Evolutionary conservation across 1,140 invertebrate species (phyloP), one percentile per base, ranked within the genome.

Genomic region (Drosophila baimaii): DNA sequence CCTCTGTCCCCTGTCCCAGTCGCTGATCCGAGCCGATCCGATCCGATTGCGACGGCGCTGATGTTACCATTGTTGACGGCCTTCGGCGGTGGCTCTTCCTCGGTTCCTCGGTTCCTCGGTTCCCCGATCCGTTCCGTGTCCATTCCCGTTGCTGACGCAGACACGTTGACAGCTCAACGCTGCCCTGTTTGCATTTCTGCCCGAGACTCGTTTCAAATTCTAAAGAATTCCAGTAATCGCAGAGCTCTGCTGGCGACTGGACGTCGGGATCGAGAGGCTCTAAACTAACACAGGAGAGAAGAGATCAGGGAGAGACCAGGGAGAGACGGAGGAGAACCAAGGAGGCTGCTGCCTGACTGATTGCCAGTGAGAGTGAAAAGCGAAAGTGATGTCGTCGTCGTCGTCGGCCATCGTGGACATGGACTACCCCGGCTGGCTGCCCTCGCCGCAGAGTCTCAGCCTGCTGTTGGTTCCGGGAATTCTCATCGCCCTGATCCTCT

Each of bases 181-280:
- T 64, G 47, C 37, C 37, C 47, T 57, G 76, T 58, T 78, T 64
- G 47, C 62, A 80, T 77, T 70, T 77, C n/a, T 76, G 71, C 31
- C 59, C 51, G 46, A 52, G 76, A 76, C 71, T 47, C 77, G 77
- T 84, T 80, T 84, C 74, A 74, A 80, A 71, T 82, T 83, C 83
- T 66, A 49, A 64, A 63, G 79, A 77, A 49, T 69, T 58, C 57
- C 84, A 88, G 84, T 88, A 80, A 83, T 63, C 79, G 68, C 64
- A 52, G 64, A 83, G 80, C 84, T 64, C 68, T 76, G 64, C 52
- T 56, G 61, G 31, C 37, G 80, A 65, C 55, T 74, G 68, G 84
- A 88, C 83, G 83, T 81, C 52, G 43, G 31, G 35, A 51, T 35
- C 43, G 54, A 21, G 25, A 19, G 58, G 19, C 62, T 55, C 41